Percentiles rank a stretch among this genome's conserved stretches.
Evolutionary conservation across 2,888 invertebrate species (phyloP).

Genomic region (Chrysina gloriosa): DNA sequence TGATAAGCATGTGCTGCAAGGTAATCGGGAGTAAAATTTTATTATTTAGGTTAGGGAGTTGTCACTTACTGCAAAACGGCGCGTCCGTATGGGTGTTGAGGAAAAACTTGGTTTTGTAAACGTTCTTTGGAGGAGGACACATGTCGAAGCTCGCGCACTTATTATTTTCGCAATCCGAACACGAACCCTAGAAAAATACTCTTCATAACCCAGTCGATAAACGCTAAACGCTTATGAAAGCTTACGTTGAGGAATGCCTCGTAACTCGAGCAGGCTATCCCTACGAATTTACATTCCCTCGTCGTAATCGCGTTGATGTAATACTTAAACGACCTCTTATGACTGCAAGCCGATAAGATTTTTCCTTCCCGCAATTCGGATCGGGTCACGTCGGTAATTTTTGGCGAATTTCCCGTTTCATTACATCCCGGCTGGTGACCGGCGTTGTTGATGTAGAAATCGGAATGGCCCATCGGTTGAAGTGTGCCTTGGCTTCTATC

Average conservation of each 20-base stretch:
- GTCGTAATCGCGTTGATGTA: conserved; percentile 61
- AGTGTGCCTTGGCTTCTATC: conserved; percentile 61
- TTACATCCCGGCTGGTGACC: conserved; percentile 62
- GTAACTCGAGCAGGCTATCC: conserved; percentile 59
- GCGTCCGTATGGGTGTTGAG: conserved; percentile 56
- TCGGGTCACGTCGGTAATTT: conserved; percentile 55
- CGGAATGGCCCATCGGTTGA: conserved; percentile 60
- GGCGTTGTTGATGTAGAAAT: conserved; percentile 64
- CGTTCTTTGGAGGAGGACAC: conserved; percentile 51
- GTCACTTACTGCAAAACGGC: conserved; percentile 60
- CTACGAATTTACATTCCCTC: conserved; percentile 61
- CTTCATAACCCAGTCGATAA: too few species aligned
- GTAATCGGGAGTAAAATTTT: conserved; percentile 22
- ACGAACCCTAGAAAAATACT: conserved; percentile 55
- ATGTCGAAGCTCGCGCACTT: conserved; percentile 59
- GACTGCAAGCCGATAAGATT: conserved; percentile 63
- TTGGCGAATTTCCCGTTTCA: conserved; percentile 51
- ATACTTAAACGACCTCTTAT: conserved; percentile 64
- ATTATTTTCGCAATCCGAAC: conserved; percentile 54
- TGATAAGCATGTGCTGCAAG: conserved; percentile 51
- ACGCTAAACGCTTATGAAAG: too few species aligned
- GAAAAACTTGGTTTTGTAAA: conserved; percentile 55
- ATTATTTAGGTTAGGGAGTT: not conserved
- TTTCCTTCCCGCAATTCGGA: conserved; percentile 57
- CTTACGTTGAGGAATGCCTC: conserved; percentile 55